phyloP scores from a whole-genome alignment of 2,797 vertebrate species.

The Phrynocephalus vlangalii region DNA sequence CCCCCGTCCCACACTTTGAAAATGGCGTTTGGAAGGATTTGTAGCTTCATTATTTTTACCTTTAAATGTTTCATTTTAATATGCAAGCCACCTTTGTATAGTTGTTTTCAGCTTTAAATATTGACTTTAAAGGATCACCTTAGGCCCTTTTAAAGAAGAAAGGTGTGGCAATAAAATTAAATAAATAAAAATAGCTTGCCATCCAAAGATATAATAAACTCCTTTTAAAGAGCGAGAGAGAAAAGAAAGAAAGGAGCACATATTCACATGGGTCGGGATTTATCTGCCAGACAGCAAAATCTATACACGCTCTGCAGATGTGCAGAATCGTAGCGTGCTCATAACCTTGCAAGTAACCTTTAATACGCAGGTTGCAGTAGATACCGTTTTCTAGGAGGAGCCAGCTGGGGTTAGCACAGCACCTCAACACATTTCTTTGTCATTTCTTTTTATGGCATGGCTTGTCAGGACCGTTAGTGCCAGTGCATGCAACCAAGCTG shows the following conservation, averaged over 20 bases:
- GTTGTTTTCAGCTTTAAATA: too few relatives aligned
- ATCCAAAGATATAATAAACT: not conserved
- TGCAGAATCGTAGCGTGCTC: not conserved
- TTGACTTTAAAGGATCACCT: too few relatives aligned
- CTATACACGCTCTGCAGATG: not conserved
- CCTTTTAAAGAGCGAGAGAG: not conserved
- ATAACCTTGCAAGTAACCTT: not conserved
- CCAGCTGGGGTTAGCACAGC: not conserved
- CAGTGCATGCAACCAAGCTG: not conserved
- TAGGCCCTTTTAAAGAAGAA: too few relatives aligned
- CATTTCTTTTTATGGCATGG: not conserved
- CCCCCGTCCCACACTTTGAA: not conserved
- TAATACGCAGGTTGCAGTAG: not conserved
- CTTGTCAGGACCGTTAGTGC: fast-evolving
- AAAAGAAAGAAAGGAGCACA: not conserved
- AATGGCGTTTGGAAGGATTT: not conserved
- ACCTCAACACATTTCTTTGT: not conserved
- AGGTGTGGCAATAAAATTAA: too few relatives aligned
- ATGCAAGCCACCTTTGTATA: too few relatives aligned
- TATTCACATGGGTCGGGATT: too few relatives aligned
- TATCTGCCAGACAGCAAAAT: not conserved
- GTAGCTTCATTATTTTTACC: not conserved
- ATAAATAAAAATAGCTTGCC: not conserved
- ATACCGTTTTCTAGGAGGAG: fast-evolving
- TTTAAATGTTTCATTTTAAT: too few relatives aligned